Percentiles rank a stretch among this genome's conserved stretches.
phyloP scores from a whole-genome alignment of 2,797 vertebrate species.

The Rhabdomys pumilio region DNA sequence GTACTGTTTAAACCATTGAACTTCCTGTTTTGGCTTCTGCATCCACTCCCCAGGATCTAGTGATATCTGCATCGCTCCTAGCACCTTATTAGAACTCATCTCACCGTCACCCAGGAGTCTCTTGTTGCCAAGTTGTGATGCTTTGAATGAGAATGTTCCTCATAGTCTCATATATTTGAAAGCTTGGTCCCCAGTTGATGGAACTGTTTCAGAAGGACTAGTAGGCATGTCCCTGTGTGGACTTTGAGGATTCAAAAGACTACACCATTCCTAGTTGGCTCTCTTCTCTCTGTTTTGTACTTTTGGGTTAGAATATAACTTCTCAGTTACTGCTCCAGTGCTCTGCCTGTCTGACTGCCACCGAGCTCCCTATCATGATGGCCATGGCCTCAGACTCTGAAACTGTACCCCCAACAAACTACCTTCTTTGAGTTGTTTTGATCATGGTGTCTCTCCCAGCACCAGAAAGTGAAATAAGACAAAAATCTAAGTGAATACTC shows the following conservation, averaged over 20 bases:
- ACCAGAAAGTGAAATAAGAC: not conserved
- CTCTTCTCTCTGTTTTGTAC: not conserved
- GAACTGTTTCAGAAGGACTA: not conserved
- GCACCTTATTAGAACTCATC: not conserved
- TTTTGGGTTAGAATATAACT: not conserved
- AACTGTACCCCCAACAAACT: not conserved
- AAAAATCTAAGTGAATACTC: not conserved
- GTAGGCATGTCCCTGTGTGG: no score
- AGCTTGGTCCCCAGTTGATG: not conserved
- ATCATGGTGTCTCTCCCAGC: not conserved
- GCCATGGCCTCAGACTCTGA: not conserved
- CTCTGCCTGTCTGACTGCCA: not conserved
- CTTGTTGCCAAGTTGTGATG: not conserved
- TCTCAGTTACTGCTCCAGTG: not conserved
- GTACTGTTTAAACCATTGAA: accelerated
- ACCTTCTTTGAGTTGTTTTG: not conserved
- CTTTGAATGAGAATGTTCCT: not conserved
- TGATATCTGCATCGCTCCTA: not conserved
- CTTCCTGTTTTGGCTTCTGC: not conserved
- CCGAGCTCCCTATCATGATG: not conserved
- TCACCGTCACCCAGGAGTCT: not conserved
- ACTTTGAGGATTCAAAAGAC: not conserved
- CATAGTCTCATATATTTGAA: not conserved
- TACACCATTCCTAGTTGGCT: no score
- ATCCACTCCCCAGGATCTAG: not conserved